Base-by-base conservation (phyloP, 2,113 vertebrate species). In the Neoarius graeffei region DNA sequence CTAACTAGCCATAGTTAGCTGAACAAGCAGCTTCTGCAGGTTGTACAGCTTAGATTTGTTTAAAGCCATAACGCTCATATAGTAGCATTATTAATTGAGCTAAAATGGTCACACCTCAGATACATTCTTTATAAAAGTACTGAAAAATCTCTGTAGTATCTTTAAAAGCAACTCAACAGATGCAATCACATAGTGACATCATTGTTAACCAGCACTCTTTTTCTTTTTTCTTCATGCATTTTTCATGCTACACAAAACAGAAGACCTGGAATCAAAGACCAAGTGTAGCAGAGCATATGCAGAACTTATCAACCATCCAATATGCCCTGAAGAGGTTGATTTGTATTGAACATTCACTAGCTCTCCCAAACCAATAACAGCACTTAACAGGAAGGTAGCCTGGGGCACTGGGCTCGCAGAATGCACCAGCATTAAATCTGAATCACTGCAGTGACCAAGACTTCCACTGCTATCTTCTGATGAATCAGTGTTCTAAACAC, bases 391-490 rank as follows among this genome's bases (percentile, higher is more conserved):
- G 64, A 82, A 67, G 7, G 14, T 25, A 67, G 86, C 81, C 69
- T 9, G 17, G 59, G 81, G 86, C 81, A 87, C n/a, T 25, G 64
- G 52, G 35, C 77, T 54, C 66, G 81, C 69, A 60, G 69, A 83
- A 87, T 84, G 86, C 81, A 87, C 57, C 81, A 76, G 17, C 59
- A 83, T 60, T 87, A 87, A 83, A 87, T 87, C 25, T 87, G 81
- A 76, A 87, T 77, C 81, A 76, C 69, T 84, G 81, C 69, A 87
- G 86, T 64, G n/a, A 87, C 74, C 30, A 25, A 83, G 86, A 82
- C 67, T 13, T 87, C 20, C 25, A 74, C 56, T 87, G 67, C 80
- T 87, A 59, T 59, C 56, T 35, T 73, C 66, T 54, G n/a, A 83
- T 76, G 25, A 83, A 35, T 50, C 57, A 14, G 25, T 83, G 17